Evolutionary conservation across 1,140 invertebrate species (phyloP).

Genomic region (Hypothenemus hampei): DNA sequence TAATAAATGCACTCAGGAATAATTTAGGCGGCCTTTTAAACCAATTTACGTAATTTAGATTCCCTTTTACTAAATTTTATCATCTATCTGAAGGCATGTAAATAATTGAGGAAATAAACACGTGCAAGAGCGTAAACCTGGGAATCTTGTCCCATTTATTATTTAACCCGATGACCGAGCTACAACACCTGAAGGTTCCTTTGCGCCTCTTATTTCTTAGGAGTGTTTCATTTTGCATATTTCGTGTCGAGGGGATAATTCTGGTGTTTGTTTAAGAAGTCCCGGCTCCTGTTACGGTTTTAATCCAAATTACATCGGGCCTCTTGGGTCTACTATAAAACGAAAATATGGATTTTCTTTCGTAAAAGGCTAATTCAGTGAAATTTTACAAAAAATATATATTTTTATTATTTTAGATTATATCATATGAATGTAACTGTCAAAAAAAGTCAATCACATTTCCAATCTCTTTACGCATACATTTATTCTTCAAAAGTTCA

Average conservation of each 20-base stretch:
- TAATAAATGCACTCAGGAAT: conserved; percentile 20
- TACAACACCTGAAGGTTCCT: conserved; percentile 24
- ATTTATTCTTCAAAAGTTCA: conserved; percentile 26
- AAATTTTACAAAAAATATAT: not conserved
- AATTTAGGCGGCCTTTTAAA: conserved; percentile 22
- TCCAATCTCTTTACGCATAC: conserved; percentile 25
- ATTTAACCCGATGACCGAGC: conserved; percentile 20
- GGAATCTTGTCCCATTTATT: conserved; percentile 19
- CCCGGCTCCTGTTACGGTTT: conserved; percentile 17
- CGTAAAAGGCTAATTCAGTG: too few relatives aligned
- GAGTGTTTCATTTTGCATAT: conserved; percentile 26
- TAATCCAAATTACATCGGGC: conserved; percentile 25
- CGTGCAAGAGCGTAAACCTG: conserved; percentile 8
- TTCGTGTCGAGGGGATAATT: conserved; percentile 23
- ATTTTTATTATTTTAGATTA: conserved; percentile 20
- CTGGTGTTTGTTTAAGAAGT: conserved; percentile 20
- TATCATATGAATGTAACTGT: conserved; percentile 25
- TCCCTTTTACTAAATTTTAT: conserved; percentile 30
- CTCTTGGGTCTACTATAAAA: conserved; percentile 5
- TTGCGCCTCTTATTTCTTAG: conserved; percentile 26
- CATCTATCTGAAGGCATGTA: conserved; percentile 26
- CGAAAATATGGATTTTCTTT: conserved; percentile 13
- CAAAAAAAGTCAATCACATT: conserved; percentile 28
- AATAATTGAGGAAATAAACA: conserved; percentile 20
- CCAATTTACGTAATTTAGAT: conserved; percentile 29